These are phyloP conservation scores for Podarcis lilfordi DNA, from an alignment of 2,797 vertebrate genomes.

Conservation along the genomic window DNA sequence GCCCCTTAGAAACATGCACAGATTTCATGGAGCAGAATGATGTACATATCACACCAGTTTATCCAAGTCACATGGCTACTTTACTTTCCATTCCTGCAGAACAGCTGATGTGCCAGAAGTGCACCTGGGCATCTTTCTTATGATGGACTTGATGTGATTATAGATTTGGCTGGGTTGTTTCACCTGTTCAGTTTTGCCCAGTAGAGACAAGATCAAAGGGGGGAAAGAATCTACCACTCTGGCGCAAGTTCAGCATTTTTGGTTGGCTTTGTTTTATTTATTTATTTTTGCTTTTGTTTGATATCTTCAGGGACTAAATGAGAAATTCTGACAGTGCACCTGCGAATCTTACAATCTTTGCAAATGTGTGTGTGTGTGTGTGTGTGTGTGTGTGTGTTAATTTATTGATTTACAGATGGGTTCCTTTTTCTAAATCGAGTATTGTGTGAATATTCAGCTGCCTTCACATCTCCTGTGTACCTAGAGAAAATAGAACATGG, in stretches of 20 bases:
- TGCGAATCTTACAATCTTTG: conserved; percentile 41
- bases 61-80: background rate
- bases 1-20: background rate
- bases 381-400: conserved; percentile 55
- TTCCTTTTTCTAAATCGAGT: conserved; percentile 59
- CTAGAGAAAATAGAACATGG: conserved; percentile 57
- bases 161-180: background rate
- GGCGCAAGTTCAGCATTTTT: background rate
- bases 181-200: conserved; percentile 1
- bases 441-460: background rate
- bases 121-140: conserved; percentile 1
- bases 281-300: conserved; percentile 21
- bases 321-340: conserved; percentile 35
- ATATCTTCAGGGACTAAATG: conserved; percentile 63
- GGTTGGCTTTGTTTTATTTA: conserved; percentile 12
- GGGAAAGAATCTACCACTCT: background rate
- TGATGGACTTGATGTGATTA: background rate
- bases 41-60: conserved; percentile 22
- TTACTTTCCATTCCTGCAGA: background rate
- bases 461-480: conserved; percentile 29
- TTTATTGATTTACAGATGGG: conserved; percentile 67
- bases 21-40: conserved; percentile 26
- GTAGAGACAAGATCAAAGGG: background rate
- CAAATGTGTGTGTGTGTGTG: conserved; percentile 29
- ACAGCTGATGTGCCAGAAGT: background rate